Evolutionary conservation across 53 echinoderm and acorn worm genomes (phyloP).

Genomic region (Temnopleurus reevesii): DNA sequence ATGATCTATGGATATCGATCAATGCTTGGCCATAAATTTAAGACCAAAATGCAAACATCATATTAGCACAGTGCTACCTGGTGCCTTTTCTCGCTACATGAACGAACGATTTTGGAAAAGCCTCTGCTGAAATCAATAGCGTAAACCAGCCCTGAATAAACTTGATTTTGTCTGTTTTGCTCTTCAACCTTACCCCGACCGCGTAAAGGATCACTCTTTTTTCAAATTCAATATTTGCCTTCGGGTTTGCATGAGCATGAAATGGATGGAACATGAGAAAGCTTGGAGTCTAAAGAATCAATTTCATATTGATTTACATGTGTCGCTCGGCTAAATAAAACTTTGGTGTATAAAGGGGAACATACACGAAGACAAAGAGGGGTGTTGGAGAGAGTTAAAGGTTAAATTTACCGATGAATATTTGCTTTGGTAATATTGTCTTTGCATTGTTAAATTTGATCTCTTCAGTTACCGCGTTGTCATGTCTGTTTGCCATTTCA

Average conservation of each 20-base stretch:
- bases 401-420: not conserved
- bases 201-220: not conserved
- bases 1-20: not conserved
- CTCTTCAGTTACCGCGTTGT: not conserved
- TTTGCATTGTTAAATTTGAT: not conserved
- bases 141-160: not conserved
- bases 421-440: not conserved
- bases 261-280: not conserved
- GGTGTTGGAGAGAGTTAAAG: not conserved
- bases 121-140: not conserved
- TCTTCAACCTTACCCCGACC: not conserved
- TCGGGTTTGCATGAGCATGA: not conserved
- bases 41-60: not conserved
- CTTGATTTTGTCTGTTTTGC: not conserved
- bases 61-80: not conserved
- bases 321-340: not conserved
- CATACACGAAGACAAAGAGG: not conserved
- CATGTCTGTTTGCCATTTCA: no score
- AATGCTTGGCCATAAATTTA: not conserved
- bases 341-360: not conserved
- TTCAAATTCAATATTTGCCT: constrained; percentile 31
- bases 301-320: constrained; percentile 14
- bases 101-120: no score
- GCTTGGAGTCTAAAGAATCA: not conserved
- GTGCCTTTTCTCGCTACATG: not conserved